These are phyloP conservation scores for Phymatocera aterrima DNA, from an alignment of 2,888 invertebrate species.

Conservation along the genomic window DNA sequence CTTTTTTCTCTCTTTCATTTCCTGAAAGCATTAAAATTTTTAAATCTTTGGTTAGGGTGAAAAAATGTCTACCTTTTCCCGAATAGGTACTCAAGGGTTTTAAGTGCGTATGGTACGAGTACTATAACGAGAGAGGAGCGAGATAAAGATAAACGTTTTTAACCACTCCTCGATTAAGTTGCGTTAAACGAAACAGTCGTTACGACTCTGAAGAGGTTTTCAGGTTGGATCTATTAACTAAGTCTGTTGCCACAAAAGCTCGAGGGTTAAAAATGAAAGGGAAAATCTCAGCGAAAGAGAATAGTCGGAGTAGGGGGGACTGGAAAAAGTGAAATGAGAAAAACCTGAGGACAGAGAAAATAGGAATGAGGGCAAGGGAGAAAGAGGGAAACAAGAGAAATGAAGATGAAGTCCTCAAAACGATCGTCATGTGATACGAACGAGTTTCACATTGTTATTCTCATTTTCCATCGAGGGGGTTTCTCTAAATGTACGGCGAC, in stretches of 20 bases:
- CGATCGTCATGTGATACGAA: neutral
- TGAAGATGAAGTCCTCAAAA: neutral
- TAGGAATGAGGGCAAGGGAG: neutral
- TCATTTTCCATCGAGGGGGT: neutral
- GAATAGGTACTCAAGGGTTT: neutral
- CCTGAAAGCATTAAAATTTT: no score
- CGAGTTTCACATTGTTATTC: slow-evolving; percentile 4
- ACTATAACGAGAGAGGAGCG: neutral
- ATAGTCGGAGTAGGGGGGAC: neutral
- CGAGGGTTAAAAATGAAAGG: slow-evolving; percentile 20
- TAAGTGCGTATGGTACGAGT: neutral
- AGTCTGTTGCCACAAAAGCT: neutral
- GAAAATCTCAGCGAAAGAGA: slow-evolving; percentile 22
- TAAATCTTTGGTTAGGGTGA: no score
- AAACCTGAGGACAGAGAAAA: neutral
- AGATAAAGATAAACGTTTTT: neutral
- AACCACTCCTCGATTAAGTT: slow-evolving; percentile 29
- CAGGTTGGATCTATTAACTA: slow-evolving; percentile 8
- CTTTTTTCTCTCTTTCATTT: no score
- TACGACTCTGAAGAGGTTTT: neutral
- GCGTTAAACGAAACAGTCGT: slow-evolving; percentile 37
- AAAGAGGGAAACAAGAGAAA: neutral
- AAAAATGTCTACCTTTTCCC: neutral
- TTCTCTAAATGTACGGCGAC: neutral
- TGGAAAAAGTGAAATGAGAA: neutral